Base-by-base conservation (phyloP, 2,888 invertebrate genomes). In the Labia minor region DNA sequence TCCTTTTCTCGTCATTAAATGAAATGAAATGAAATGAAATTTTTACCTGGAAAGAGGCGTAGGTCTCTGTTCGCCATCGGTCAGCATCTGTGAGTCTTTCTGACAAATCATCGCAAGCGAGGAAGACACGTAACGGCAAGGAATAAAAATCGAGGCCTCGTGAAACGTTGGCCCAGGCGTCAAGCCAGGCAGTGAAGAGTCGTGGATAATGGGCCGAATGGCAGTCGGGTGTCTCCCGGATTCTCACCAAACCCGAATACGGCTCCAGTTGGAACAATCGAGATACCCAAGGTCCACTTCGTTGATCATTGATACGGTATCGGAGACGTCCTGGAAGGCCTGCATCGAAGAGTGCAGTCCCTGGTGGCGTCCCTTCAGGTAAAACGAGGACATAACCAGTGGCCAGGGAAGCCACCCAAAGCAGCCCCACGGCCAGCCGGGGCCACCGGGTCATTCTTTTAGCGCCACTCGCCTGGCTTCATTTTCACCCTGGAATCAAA, bases 51-150 rank as follows among this genome's bases (percentile, higher is more conserved):
- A 89, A 92, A 37, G 91, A 91, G 4, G 91, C 91, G 72, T 90
- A 86, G 0, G 92, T 92, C 77, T 92, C 92, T 16, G 90, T 87
- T 74, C 89, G 87, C 90, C 91, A 91, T 75, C 89, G 88, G 74
- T 87, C 89, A 14, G 91, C 90, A 73, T 89, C 88, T 10, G 87
- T 82, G 70, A 89, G 83, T 75, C 86, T 84, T 14, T 67, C 67
- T 8, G 49, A 67, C 63, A 70, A 69, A 37, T 71, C 70, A 20
- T 72, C 72, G 61, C 74, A 74, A 2, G 72, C 71, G 8, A 92
- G 86, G 71, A 90, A 81, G 66, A 91, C 83, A 70, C 91, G 81
- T 68, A 92, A 80, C 1, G 91, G 90, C 67, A 91, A 77, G 74
- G 91, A 90, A 74, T 90, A 90, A 76, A 90, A 92, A 75, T 91